A percentile compares a stretch with the other conserved stretches of the same genome.
These are phyloP conservation scores for Plusia festucae DNA, from an alignment of 2,888 invertebrate species.

Conservation along the genomic window DNA sequence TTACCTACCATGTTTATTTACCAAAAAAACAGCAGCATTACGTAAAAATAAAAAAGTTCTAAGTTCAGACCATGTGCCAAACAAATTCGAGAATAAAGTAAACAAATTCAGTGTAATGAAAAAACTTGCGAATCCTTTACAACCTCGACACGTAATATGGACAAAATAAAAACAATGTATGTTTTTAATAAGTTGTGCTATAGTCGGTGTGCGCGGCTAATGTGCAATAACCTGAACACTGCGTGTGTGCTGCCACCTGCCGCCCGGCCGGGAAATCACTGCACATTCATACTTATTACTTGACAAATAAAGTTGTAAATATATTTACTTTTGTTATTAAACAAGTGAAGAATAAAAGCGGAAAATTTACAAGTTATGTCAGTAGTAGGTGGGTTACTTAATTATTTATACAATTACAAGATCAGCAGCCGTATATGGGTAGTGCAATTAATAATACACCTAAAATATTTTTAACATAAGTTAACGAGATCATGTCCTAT, in stretches of 20 bases:
- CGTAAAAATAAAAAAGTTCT: not conserved
- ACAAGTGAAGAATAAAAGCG: no score
- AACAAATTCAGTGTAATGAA: slow-evolving; percentile 28
- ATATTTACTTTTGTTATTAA: not conserved
- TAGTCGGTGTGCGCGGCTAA: slow-evolving; percentile 16
- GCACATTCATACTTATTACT: slow-evolving; percentile 1
- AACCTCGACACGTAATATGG: slow-evolving; percentile 23
- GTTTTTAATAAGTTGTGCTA: slow-evolving; percentile 38
- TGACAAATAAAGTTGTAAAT: not conserved
- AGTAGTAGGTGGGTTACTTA: no score
- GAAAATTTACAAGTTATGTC: no score
- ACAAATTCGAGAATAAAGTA: slow-evolving; percentile 4
- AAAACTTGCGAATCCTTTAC: slow-evolving; percentile 26
- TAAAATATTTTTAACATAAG: no score
- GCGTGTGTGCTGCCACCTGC: slow-evolving; percentile 40
- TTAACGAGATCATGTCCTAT: no score
- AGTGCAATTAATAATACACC: no score
- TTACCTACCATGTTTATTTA: not conserved
- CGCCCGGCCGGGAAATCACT: slow-evolving; percentile 7
- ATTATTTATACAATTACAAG: no score
- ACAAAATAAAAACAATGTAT: slow-evolving; percentile 43
- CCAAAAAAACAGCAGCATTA: not conserved
- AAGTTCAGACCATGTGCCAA: not conserved
- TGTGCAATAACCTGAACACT: slow-evolving; percentile 23
- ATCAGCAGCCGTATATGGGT: no score